Evolutionary conservation across 2,888 invertebrate genomes (phyloP).

Genomic region (Sycophila texana): DNA sequence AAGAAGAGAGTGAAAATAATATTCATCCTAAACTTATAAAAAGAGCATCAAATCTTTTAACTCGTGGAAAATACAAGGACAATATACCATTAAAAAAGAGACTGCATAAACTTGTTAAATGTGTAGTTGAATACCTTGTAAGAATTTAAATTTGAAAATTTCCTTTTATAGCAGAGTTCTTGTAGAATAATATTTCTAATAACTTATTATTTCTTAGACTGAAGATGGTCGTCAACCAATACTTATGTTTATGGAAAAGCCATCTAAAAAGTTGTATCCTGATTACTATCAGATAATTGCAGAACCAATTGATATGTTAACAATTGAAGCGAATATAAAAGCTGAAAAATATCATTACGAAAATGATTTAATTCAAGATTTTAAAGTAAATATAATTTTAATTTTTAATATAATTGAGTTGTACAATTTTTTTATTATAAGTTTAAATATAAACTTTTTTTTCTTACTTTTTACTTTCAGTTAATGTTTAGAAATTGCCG

Average conservation of each 20-base stretch:
- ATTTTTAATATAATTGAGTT: neutral
- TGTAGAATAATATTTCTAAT: too few species aligned
- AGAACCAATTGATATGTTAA: conserved; percentile 95
- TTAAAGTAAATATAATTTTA: conserved; percentile 74
- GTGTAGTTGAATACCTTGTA: conserved; percentile 82
- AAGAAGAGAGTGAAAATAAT: conserved; percentile 70
- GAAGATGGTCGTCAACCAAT: conserved; percentile 90
- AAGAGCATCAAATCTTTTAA: conserved; percentile 73
- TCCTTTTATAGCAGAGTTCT: conserved; percentile 10
- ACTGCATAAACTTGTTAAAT: conserved; percentile 87
- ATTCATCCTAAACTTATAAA: conserved; percentile 72
- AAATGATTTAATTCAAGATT: conserved; percentile 80
- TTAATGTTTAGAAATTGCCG: conserved; percentile 99
- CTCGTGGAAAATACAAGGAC: conserved; percentile 76
- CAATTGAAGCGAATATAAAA: conserved; percentile 94
- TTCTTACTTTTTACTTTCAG: conserved; percentile 79
- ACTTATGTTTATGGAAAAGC: conserved; percentile 96
- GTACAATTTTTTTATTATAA: neutral
- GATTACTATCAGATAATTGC: conserved; percentile 96
- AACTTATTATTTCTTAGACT: conserved; percentile 74
- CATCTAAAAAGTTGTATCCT: conserved; percentile 94
- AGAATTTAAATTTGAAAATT: conserved; percentile 63
- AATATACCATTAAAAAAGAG: conserved; percentile 86
- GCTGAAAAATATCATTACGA: conserved; percentile 80
- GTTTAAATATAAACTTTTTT: neutral